Base-by-base conservation (phyloP, 1,140 invertebrate genomes). In the Meloidogyne exigua region DNA sequence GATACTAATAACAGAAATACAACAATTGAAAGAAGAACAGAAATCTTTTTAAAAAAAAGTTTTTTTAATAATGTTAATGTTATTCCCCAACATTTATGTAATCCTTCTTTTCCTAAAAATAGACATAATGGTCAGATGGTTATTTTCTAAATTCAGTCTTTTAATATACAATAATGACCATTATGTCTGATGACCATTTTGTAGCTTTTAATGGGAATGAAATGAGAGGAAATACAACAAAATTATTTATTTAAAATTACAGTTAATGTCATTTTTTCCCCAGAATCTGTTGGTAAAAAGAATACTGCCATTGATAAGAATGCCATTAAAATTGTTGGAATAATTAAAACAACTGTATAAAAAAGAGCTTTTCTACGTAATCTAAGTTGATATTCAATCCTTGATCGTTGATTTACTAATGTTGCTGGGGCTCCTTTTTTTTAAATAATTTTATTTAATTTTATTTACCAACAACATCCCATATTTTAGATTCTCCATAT, bases 261-360 rank as follows among this genome's bases (percentile, higher is more conserved):
- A 81, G 95, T 95, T 68, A 98, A 90, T 3, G 95, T 96, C 7
- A 98, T 93, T 92, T 95, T 95, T 82, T 91, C 90, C 49, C 89
- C 90, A 7, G 90, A 90, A 82, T 91, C 91, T 2, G 91, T 90
- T 23, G 96, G 96, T 80, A 99, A 91, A 86, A 98, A 98, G 89
- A 99, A 99, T 63, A 98, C 95, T 73, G 96, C 90, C 18, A 99
- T 94, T 87, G 95, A 98, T 74, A 99, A 92, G 89, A 99, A 98
- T 72, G 95, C 97, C 88, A 99, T 98, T 23, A 75, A 67, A 23
- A 80, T 62, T 75, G 72, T 74, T 42, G 72, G 72, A 68, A 74
- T 72, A 36, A 74, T 74, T 39, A 74, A 39, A 74, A 74, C 39
- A 68, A 74, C 72, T 39, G 72, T 74, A 13, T 74, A 74, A 70